phyloP scores from a whole-genome alignment of 37 sponge, comb jelly and placozoan genomes.

The Chondrilla cf. caribensis region DNA sequence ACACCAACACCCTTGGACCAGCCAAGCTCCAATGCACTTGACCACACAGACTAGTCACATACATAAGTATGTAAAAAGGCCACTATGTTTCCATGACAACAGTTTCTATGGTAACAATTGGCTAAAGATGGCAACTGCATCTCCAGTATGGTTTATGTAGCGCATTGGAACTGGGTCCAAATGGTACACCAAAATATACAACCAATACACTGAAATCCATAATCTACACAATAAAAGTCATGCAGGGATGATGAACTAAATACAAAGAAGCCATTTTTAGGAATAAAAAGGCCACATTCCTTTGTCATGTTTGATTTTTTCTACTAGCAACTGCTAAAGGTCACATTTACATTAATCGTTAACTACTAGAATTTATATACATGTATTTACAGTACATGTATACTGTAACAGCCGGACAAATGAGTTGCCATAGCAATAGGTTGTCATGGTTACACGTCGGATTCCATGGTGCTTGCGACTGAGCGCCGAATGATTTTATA shows the following conservation, averaged over 20 bases:
- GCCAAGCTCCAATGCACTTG: conserved; percentile 30
- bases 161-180: conserved; percentile 7
- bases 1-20: no score
- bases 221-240: no score
- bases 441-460: conserved; percentile 6
- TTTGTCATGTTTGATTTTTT: background rate
- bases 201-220: no score
- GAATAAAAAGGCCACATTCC: conserved; percentile 26
- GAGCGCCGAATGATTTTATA: conserved; percentile 13
- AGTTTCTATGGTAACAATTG: background rate
- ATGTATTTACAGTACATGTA: no score
- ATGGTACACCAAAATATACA: no score
- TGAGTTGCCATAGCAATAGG: no score
- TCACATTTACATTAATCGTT: no score
- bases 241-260: no score
- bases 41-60: background rate
- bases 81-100: conserved; percentile 12
- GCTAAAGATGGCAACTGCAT: background rate
- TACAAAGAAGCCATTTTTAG: no score
- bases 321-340: no score
- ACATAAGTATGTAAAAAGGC: conserved; percentile 17
- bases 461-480: conserved; percentile 1
- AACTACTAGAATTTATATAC: no score
- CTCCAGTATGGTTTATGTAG: background rate
- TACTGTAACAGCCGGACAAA: no score